Evolutionary conservation across 1,140 invertebrate genomes (phyloP).

Genomic region (Saccostrea echinata): DNA sequence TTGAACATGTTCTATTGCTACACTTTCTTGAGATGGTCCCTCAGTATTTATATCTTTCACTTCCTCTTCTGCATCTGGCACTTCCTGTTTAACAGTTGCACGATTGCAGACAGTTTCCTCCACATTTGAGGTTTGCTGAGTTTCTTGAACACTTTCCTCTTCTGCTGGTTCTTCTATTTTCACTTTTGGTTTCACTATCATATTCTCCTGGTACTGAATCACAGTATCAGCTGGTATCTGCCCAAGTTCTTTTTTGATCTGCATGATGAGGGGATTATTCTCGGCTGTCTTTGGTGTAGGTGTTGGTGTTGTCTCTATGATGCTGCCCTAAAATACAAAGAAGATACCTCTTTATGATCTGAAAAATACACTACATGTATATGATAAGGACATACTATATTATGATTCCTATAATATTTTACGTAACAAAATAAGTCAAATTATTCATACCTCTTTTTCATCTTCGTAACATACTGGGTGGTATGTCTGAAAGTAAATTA

Average conservation of each 20-base stretch:
- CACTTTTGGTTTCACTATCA: slow-evolving; percentile 42
- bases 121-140: not conserved
- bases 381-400: too few species aligned
- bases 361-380: too few species aligned
- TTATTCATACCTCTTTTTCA: slow-evolving; percentile 85
- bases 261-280: slow-evolving; percentile 58
- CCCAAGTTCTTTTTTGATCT: slow-evolving; percentile 58
- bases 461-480: slow-evolving; percentile 96
- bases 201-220: slow-evolving; percentile 31
- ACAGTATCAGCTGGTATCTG: slow-evolving; percentile 50
- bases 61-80: not conserved
- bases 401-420: not conserved
- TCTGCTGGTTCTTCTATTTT: slow-evolving; percentile 11
- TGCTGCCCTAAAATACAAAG: slow-evolving; percentile 46
- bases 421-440: not conserved
- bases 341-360: not conserved
- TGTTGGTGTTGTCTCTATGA: slow-evolving; percentile 39
- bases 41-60: not conserved
- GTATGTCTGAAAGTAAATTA: slow-evolving; percentile 83
- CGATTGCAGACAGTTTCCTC: not conserved
- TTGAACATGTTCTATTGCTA: not conserved
- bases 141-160: not conserved
- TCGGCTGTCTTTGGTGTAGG: slow-evolving; percentile 47
- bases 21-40: not conserved
- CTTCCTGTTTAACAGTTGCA: slow-evolving; percentile 16